phyloP scores from a whole-genome alignment of 2,888 invertebrate species.

The Acanthosepion pharaonis region DNA sequence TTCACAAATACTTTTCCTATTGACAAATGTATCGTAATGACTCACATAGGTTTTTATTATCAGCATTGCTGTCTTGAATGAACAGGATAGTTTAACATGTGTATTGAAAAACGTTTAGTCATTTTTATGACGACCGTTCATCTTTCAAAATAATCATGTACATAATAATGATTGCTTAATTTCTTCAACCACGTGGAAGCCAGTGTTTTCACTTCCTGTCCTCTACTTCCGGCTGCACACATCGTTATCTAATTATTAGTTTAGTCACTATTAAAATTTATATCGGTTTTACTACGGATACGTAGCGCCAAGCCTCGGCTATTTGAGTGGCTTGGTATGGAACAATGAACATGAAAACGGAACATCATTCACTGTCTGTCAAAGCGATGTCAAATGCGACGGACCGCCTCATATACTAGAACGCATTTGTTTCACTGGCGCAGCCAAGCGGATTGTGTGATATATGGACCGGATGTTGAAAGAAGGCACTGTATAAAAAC shows the following conservation, averaged over 20 bases:
- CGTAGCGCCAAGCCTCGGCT: neutral
- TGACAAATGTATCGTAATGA: too few relatives aligned
- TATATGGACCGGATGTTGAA: neutral
- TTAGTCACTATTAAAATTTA: neutral
- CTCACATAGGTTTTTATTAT: too few relatives aligned
- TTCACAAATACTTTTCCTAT: too few relatives aligned
- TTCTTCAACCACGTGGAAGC: too few relatives aligned
- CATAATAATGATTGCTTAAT: too few relatives aligned
- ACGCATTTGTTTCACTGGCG: neutral
- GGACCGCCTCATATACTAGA: neutral
- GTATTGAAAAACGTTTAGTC: too few relatives aligned
- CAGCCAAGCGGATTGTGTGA: neutral
- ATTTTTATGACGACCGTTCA: too few relatives aligned
- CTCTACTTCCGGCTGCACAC: too few relatives aligned
- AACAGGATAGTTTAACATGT: too few relatives aligned
- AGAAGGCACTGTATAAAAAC: neutral
- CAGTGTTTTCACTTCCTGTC: too few relatives aligned
- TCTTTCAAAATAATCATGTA: too few relatives aligned
- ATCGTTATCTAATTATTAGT: neutral
- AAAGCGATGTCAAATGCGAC: neutral
- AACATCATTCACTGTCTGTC: neutral
- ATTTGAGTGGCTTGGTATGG: neutral
- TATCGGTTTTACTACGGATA: neutral
- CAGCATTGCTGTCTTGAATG: too few relatives aligned
- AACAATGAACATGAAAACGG: neutral